Evolutionary conservation across 2,797 vertebrate species (phyloP).

Genomic region (Eulemur coronatus): DNA sequence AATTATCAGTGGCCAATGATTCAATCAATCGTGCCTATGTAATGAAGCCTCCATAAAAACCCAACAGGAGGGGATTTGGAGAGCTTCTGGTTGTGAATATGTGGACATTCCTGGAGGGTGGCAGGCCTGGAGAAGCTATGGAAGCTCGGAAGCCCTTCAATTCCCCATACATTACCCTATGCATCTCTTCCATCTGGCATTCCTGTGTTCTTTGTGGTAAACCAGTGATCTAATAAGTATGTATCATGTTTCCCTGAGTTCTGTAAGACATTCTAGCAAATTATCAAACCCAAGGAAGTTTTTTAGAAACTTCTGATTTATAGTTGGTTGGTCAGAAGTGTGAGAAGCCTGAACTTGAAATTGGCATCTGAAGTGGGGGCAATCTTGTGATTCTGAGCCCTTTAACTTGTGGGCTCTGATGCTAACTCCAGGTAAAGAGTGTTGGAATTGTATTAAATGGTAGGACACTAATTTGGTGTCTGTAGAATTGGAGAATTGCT

Average conservation of each 20-base stretch:
- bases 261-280: background rate
- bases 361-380: background rate
- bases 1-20: background rate
- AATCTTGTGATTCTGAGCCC: background rate
- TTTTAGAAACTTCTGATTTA: background rate
- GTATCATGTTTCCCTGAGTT: background rate
- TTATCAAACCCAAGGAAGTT: background rate
- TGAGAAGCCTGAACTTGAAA: background rate
- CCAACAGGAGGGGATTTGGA: background rate
- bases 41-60: background rate
- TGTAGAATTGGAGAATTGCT: background rate
- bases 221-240: background rate
- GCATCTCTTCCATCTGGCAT: background rate
- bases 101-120: background rate
- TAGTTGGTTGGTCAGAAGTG: background rate
- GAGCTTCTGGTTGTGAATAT: background rate
- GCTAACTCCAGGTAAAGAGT: background rate
- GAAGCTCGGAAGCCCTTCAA: background rate
- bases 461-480: background rate
- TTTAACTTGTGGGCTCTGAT: background rate
- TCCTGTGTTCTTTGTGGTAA: background rate
- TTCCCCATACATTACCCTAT: too few species aligned
- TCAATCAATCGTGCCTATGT: background rate
- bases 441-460: background rate
- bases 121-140: background rate